Evolutionary conservation across 1,140 invertebrate genomes (phyloP), one percentile per base, ranked within the genome.

Genomic region (Plectrocnemia conspersa): DNA sequence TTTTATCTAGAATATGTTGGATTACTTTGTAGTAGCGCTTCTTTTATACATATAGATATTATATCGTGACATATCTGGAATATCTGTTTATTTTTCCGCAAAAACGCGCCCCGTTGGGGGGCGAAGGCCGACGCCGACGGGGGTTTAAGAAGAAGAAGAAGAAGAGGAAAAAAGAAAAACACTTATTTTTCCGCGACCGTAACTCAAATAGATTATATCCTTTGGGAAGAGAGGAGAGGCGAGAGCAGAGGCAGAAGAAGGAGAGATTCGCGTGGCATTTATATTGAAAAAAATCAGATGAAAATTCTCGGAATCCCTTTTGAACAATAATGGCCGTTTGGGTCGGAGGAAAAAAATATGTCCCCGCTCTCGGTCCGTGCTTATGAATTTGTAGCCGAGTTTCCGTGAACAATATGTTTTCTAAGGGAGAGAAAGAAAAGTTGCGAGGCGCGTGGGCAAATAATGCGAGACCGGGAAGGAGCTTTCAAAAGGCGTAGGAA

Each of bases 341-440:
- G 46, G 49, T 58, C 36, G 50, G 44, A 10, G 22, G 10, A 38
- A 47, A 50, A 52, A 60, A 60, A 60, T 60, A 60, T 60, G 58
- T 60, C 58, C 27, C 23, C 36, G 32, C 22, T 52, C 40, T n/a
- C n/a, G n/a, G 27, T 16, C 45, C 29, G 40, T 52, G 40, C 53
- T 52, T 56, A 53, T 56, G 45, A 59, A 52, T 56, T 19, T 46
- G 25, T 50, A 50, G 52, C 47, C 38, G 52, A 60, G 41, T 60
- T 59, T 60, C 53, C 38, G 46, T 49, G 29, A 56, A 60, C 49
- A 60, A 60, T 60, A 56, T 60, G 58, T 56, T 60, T 60, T 60
- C 58, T 55, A 54, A 32, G 24, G 48, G 46, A 15, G 49, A 55
- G 47, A 56, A 15, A 46, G 50, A 50, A 58, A 48, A 48, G n/a